Base-by-base conservation (phyloP, 2,113 vertebrate genomes). In the Zootoca vivipara region DNA sequence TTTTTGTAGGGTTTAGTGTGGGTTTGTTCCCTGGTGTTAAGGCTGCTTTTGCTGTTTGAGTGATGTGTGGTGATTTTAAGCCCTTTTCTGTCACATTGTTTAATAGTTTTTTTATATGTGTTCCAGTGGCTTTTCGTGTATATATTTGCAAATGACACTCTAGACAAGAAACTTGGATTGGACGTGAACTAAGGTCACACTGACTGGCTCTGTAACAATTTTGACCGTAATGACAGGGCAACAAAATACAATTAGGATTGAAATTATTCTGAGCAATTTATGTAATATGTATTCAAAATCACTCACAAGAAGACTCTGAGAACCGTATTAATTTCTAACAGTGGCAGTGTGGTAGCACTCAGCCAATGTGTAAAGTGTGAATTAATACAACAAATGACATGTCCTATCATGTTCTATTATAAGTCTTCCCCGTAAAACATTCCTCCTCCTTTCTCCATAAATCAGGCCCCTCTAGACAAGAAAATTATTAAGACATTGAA, bases 401-500 rank as follows among this genome's bases (percentile, higher is more conserved):
- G 75, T 65, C 88, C 80, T 67, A 69, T 70, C 90, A 4, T 52
- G 62, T 91, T 79, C 33, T 82, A 12, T 24, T 72, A 83, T 82
- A 91, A 87, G 64, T 75, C 87, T 80, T 91, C 40, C 52, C 67
- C 33, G 73, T 58, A 38, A 74, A 74, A 7, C 24, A 9, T 40
- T 80, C 18, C 67, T 12, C 33, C 78, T 0, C 0, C 73, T 69
- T 0, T 1, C 0, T 70, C 84, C 85, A 85, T 70, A 91, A 90
- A 91, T 62, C 86, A 91, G 42, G 7, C 15, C 40, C 10, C 30
- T 86, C 52, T 7, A 85, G 90, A 93, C 83, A 91, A 64, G 40
- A 89, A 89, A 89, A 91, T 83, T 92, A 88, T 85, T 78, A 86
- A 30, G 30, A 90, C 89, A 75, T 35, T 86, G 79, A 91, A 78